phyloP scores from a whole-genome alignment of 2,113 vertebrate species.

The Alosa alosa region DNA sequence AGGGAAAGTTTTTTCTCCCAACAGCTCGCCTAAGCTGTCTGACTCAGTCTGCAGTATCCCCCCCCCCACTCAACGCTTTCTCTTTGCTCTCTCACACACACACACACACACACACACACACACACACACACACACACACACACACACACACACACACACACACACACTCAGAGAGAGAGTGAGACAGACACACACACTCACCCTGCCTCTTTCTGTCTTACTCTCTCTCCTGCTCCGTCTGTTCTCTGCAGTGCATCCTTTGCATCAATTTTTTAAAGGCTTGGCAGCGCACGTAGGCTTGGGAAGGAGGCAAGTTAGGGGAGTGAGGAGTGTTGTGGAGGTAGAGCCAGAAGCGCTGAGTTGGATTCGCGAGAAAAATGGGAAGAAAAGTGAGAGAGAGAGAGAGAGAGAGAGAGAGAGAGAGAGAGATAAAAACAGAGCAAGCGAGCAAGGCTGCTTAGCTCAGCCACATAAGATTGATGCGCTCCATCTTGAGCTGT shows the following conservation, averaged over 20 bases:
- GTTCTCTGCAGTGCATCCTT: conserved; percentile 48
- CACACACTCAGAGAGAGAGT: neutral
- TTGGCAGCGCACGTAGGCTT: conserved; percentile 53
- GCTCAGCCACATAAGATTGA: conserved; percentile 58
- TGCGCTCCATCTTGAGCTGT: conserved; percentile 54
- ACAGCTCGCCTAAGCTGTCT: neutral
- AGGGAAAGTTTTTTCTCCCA: neutral
- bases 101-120: neutral
- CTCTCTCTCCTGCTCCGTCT: conserved; percentile 41
- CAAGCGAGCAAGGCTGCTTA: conserved; percentile 28
- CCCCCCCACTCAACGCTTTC: neutral
- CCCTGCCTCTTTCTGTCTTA: conserved; percentile 23
- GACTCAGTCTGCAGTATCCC: neutral
- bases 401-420: conserved; percentile 54
- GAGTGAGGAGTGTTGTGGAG: neutral
- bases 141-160: conserved; percentile 2
- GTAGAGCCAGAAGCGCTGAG: neutral
- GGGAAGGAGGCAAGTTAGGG: conserved; percentile 21
- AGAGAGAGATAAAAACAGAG: conserved; percentile 23
- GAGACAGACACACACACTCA: neutral
- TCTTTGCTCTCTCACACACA: neutral
- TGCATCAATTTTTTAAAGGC: conserved; percentile 65
- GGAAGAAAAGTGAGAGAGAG: conserved; percentile 28
- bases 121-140: neutral
- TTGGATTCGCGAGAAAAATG: neutral